A percentile compares a stretch with the other conserved stretches of the same genome.
These are phyloP conservation scores for Formica aserva DNA, from an alignment of 2,888 invertebrate species.

Conservation along the genomic window DNA sequence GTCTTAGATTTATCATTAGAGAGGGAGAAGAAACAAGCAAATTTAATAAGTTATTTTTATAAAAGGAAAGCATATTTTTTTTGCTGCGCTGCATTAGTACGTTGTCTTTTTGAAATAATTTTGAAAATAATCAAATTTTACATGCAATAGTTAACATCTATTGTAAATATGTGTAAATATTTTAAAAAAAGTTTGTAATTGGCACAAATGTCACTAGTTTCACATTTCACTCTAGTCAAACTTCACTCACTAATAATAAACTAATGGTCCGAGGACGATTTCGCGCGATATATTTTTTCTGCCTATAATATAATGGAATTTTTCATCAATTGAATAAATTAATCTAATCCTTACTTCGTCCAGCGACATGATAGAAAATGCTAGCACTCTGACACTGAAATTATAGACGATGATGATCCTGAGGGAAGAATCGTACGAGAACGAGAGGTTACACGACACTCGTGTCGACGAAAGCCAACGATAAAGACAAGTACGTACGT, in stretches of 20 bases:
- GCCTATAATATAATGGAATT: neutral
- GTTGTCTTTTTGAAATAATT: neutral
- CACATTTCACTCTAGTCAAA: neutral
- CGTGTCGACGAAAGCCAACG: neutral
- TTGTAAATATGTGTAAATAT: too few species aligned
- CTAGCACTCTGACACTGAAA: neutral
- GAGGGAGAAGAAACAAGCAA: neutral
- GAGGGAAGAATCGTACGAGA: neutral
- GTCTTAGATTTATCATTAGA: neutral
- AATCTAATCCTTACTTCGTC: slow-evolving; percentile 37
- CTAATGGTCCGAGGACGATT: neutral
- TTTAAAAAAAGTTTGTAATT: neutral
- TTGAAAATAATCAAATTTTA: neutral
- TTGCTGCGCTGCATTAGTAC: neutral
- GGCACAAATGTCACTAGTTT: neutral
- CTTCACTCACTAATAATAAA: neutral
- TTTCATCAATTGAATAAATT: neutral
- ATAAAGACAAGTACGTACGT: neutral
- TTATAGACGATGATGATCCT: neutral
- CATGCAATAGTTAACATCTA: neutral
- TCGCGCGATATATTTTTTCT: neutral
- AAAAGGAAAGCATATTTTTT: neutral
- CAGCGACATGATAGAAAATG: slow-evolving; percentile 27
- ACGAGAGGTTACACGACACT: slow-evolving; percentile 4
- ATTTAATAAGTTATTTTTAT: neutral